Evolutionary conservation across 2,113 vertebrate species (phyloP).

Genomic region (Pimephales promelas): DNA sequence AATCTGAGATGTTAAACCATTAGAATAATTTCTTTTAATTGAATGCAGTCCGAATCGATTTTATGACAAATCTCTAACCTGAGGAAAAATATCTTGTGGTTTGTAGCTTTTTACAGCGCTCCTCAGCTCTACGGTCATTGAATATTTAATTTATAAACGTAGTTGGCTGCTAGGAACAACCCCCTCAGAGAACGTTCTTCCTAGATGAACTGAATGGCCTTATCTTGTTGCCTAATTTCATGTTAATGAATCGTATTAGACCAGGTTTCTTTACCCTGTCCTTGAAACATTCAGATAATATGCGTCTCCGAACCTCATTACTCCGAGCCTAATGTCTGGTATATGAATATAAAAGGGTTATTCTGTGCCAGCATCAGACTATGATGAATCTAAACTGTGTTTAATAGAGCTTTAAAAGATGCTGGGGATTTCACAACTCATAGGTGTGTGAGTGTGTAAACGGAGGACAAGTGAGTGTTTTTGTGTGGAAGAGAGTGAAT

Average conservation of each 20-base stretch:
- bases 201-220: background rate
- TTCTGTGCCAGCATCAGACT: slow-evolving; percentile 34
- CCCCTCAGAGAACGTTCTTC: background rate
- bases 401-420: slow-evolving; percentile 41
- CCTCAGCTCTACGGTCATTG: background rate
- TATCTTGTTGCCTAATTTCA: slow-evolving; percentile 26
- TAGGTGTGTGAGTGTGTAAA: slow-evolving; percentile 47
- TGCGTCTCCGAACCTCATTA: slow-evolving; percentile 30
- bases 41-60: background rate
- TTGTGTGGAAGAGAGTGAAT: slow-evolving; percentile 40
- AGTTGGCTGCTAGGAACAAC: background rate
- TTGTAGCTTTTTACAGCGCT: background rate
- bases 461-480: slow-evolving; percentile 36
- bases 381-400: slow-evolving; percentile 36
- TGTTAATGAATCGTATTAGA: slow-evolving; percentile 31
- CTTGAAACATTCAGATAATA: slow-evolving; percentile 27
- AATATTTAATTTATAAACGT: background rate
- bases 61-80: background rate
- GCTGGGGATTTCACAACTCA: slow-evolving; percentile 1
- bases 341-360: slow-evolving; percentile 44
- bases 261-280: background rate
- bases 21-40: background rate
- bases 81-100: background rate
- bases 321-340: background rate
- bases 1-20: background rate